These are phyloP conservation scores for Atherinomorus stipes DNA, from an alignment of 2,113 vertebrate species.

Conservation along the genomic window DNA sequence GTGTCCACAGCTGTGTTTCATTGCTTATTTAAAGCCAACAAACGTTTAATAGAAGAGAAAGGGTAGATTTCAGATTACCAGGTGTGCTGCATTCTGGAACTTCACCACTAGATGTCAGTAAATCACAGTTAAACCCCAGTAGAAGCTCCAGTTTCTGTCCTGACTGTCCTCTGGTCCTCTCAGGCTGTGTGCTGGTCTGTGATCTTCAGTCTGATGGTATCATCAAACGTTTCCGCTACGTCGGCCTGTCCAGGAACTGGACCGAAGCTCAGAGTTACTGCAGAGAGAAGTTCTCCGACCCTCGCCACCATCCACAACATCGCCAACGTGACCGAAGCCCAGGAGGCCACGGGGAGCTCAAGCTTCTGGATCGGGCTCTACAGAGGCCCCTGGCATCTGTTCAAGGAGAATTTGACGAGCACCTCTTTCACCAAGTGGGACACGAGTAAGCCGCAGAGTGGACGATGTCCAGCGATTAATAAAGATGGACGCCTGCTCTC, in stretches of 20 bases:
- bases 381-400: conserved; percentile 4
- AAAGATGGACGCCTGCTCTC: accelerated
- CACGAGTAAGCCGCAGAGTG: accelerated
- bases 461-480: neutral
- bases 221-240: neutral
- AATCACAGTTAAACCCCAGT: too few species aligned
- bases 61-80: too few species aligned
- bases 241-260: neutral
- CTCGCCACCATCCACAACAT: conserved; percentile 20
- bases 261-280: conserved; percentile 18
- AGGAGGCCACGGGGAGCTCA: accelerated
- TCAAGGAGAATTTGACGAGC: accelerated
- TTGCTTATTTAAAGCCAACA: too few species aligned
- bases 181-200: neutral
- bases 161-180: neutral
- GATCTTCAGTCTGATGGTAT: neutral
- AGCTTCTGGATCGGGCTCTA: conserved; percentile 41
- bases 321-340: neutral
- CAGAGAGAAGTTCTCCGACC: conserved; percentile 8
- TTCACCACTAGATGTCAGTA: too few species aligned
- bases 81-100: too few species aligned
- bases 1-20: too few species aligned
- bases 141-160: neutral
- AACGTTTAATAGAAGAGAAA: too few species aligned
- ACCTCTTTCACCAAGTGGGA: neutral